Conservation (phyloP, 2,113 vertebrate species). For the Brienomyrus brachyistius region DNA sequence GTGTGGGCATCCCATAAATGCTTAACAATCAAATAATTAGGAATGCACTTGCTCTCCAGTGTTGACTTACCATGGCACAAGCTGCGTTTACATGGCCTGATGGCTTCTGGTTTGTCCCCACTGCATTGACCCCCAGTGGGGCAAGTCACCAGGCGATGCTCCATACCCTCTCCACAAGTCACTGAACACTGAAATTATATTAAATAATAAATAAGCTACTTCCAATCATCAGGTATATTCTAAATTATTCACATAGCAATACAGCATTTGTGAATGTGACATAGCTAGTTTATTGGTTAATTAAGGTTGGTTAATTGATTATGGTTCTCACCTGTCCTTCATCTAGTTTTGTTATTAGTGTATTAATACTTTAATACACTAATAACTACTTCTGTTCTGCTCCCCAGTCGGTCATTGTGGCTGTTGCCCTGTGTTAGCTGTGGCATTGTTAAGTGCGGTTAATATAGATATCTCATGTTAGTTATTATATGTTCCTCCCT, state of each 20-base stretch:
- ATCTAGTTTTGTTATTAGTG: neutral
- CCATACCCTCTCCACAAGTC: conserved; percentile 82
- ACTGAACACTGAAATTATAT: conserved; percentile 72
- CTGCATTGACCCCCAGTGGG: conserved; percentile 71
- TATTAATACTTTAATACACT: neutral
- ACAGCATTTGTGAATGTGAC: neutral
- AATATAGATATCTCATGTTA: neutral
- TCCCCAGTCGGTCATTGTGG: neutral
- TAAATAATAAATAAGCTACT: neutral
- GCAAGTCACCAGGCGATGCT: conserved; percentile 73
- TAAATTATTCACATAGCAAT: neutral
- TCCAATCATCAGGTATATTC: neutral
- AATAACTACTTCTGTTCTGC: neutral
- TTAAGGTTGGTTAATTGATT: neutral
- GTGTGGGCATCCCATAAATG: neutral
- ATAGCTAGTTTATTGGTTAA: neutral
- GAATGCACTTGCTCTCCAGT: neutral
- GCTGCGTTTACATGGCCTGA: conserved; percentile 66
- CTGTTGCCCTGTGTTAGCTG: neutral
- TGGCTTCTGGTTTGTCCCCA: conserved; percentile 70
- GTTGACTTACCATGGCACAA: conserved; percentile 72
- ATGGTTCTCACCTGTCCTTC: neutral
- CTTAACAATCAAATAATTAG: neutral
- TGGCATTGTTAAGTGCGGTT: neutral
- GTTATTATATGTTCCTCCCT: neutral